Evolutionary conservation across 1,140 invertebrate genomes (phyloP), one percentile per base, ranked within the genome.

Genomic region (Drosophila funebris): DNA sequence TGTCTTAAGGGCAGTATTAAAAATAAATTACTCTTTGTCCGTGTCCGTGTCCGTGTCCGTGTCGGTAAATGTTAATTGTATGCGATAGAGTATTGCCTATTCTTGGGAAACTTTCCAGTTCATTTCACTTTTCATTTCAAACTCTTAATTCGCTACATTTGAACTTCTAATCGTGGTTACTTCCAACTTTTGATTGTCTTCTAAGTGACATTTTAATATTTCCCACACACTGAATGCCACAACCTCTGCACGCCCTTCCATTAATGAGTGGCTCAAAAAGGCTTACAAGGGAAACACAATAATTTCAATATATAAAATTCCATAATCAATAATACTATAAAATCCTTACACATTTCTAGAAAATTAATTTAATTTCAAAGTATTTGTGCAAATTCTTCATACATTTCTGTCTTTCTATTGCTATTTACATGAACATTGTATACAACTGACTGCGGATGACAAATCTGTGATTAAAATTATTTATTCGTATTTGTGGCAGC

Each of bases 381-480:
- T n/a, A n/a, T n/a, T n/a, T n/a, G n/a, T n/a, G n/a, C n/a, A n/a
- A n/a, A n/a, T n/a, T n/a, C n/a, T n/a, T n/a, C n/a, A n/a, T n/a
- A n/a, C n/a, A n/a, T n/a, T n/a, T n/a, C n/a, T n/a, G n/a, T n/a
- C n/a, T n/a, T n/a, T n/a, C n/a, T n/a, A n/a, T n/a, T n/a, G n/a
- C n/a, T n/a, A 20, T 67, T 41, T 58, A 6, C n/a, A 9, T 68
- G 39, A 18, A 20, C 39, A 56, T 58, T 71, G 58, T 62, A 76
- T 80, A 61, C 48, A 37, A 73, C 69, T 85, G 73, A 33, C 41
- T 69, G 36, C 39, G 71, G 46, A 44, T 79, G 46, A 46, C 11
- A 33, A 79, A 66, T 68, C 80, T 72, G 80, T 84, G 73, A 76
- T 85, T 76, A 85, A 85, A 80, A 76, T 79, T 64, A 79, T 54